These are phyloP conservation scores for Falcaria lacertinaria DNA, from an alignment of 2,888 invertebrate species.

Conservation along the genomic window DNA sequence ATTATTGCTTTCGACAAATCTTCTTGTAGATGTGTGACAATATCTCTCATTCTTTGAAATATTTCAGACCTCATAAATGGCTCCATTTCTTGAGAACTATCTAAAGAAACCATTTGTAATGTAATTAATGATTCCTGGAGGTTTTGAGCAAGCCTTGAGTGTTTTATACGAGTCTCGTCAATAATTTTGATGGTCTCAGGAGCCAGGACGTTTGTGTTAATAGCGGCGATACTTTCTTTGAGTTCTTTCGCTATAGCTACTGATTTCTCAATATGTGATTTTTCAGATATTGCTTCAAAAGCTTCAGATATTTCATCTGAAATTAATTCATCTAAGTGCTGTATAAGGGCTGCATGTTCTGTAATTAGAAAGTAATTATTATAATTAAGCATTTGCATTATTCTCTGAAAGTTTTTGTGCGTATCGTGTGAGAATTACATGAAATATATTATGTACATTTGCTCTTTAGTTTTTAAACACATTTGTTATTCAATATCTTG, in stretches of 20 bases:
- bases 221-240: conserved; percentile 13
- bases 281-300: conserved; percentile 23
- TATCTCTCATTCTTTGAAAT: conserved; percentile 32
- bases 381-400: background rate
- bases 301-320: conserved; percentile 22
- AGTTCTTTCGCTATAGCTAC: conserved; percentile 22
- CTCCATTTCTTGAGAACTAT: conserved; percentile 24
- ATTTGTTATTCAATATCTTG: no score
- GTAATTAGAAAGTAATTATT: background rate
- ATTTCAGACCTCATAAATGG: conserved; percentile 18
- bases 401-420: no score
- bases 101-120: conserved; percentile 30
- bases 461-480: no score
- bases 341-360: conserved; percentile 14
- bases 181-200: conserved; percentile 4
- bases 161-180: conserved; percentile 12
- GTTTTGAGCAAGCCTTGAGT: conserved; percentile 25
- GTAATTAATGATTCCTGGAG: conserved; percentile 28
- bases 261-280: conserved; percentile 28
- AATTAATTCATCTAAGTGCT: conserved; percentile 31
- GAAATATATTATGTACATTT: no score
- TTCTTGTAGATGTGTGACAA: conserved; percentile 39
- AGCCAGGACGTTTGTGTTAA: conserved; percentile 11
- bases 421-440: no score
- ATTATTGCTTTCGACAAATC: conserved; percentile 29